phyloP scores from a whole-genome alignment of 2,888 invertebrate species.

The Ormyrus rosae region DNA sequence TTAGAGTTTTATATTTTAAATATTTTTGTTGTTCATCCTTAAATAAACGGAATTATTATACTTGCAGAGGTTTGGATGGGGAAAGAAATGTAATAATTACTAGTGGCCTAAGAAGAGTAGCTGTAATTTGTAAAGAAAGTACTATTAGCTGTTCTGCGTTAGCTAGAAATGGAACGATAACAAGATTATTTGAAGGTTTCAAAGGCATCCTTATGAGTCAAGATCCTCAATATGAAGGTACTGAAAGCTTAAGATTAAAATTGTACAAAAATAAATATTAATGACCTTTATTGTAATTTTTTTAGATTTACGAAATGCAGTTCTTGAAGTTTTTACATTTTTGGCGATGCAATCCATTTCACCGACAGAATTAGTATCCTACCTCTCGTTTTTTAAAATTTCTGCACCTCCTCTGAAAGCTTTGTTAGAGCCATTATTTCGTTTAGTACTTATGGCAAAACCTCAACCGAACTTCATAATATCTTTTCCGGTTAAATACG shows the following conservation, averaged over 20 bases:
- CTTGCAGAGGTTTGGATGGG: constrained; percentile 66
- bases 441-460: constrained; percentile 76
- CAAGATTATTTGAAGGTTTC: constrained; percentile 74
- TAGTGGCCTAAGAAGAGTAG: constrained; percentile 71
- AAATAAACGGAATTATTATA: constrained; percentile 1
- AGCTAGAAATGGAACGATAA: constrained; percentile 73
- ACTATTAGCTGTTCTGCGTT: constrained; percentile 74
- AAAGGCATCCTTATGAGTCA: constrained; percentile 66
- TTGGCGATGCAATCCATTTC: constrained; percentile 78
- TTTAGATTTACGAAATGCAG: constrained; percentile 81
- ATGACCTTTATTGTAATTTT: neutral
- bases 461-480: constrained; percentile 79
- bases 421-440: constrained; percentile 77
- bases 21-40: neutral
- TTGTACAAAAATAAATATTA: neutral
- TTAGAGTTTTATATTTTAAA: constrained; percentile 4
- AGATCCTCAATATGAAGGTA: constrained; percentile 70
- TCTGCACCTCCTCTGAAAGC: constrained; percentile 78
- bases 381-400: constrained; percentile 80
- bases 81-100: constrained; percentile 68
- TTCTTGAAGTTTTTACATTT: constrained; percentile 80
- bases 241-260: neutral
- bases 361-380: constrained; percentile 78
- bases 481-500: constrained; percentile 75
- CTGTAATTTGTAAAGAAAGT: constrained; percentile 74